phyloP scores from a whole-genome alignment of 2,888 invertebrate species.

The Helleia helle region DNA sequence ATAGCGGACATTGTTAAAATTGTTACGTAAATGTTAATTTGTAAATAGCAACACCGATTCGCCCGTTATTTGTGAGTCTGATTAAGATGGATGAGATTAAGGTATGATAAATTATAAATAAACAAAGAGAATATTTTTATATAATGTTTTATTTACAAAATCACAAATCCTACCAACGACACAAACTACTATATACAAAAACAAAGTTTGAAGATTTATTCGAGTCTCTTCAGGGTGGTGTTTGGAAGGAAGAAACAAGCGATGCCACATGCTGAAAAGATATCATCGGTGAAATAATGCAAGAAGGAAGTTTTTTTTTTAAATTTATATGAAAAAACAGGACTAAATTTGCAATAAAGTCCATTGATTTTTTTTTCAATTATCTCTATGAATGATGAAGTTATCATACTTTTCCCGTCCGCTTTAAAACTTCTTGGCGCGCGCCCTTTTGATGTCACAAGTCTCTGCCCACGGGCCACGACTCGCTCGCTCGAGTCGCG shows the following conservation, averaged over 20 bases:
- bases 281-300: no score
- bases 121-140: constrained; percentile 66
- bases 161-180: constrained; percentile 10
- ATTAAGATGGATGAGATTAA: constrained; percentile 50
- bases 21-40: background rate
- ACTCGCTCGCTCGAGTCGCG: no score
- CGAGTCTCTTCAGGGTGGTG: constrained; percentile 59
- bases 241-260: constrained; percentile 54
- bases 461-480: no score
- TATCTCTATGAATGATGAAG: no score
- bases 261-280: constrained; percentile 45
- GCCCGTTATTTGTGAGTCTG: constrained; percentile 4
- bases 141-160: constrained; percentile 17
- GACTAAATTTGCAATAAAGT: no score
- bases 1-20: background rate
- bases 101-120: constrained; percentile 63
- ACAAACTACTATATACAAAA: constrained; percentile 18
- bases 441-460: no score
- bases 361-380: no score
- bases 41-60: constrained; percentile 8
- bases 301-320: no score
- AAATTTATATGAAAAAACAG: no score
- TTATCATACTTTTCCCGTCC: no score
- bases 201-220: constrained; percentile 27
- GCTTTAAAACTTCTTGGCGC: no score